A percentile compares a stretch with the other conserved stretches of the same genome.
phyloP scores from a whole-genome alignment of 2,113 vertebrate species.

The Perognathus longimembris region DNA sequence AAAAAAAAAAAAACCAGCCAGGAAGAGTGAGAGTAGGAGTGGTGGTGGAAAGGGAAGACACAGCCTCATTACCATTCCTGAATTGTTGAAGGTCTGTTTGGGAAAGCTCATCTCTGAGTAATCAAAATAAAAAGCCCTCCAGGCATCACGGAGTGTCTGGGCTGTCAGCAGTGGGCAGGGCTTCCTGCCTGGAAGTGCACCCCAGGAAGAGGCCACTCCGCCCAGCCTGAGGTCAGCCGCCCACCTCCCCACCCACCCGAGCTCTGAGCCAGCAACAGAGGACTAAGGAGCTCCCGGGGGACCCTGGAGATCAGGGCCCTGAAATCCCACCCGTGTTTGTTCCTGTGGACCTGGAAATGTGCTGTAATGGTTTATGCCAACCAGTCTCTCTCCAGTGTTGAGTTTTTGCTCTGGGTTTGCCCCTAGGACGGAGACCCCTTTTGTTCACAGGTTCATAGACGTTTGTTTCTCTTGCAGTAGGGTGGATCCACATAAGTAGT shows the following conservation, averaged over 20 bases:
- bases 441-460: neutral
- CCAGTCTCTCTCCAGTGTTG: neutral
- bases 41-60: neutral
- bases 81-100: conserved; percentile 59
- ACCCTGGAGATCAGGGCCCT: neutral
- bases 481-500: neutral
- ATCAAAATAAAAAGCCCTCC: conserved; percentile 62
- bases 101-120: conserved; percentile 66
- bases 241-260: neutral
- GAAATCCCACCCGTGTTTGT: neutral
- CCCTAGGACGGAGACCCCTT: neutral
- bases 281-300: neutral
- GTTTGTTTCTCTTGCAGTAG: conserved; percentile 10
- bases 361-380: neutral
- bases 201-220: conserved; percentile 59
- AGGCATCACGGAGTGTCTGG: conserved; percentile 28
- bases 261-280: neutral
- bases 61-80: conserved; percentile 11
- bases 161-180: conserved; percentile 65
- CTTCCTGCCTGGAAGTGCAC: conserved; percentile 72
- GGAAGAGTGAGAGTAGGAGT: neutral
- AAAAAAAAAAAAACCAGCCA: conserved; percentile 20
- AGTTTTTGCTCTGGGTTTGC: conserved; percentile 3
- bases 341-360: neutral
- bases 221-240: conserved; percentile 56